These are phyloP conservation scores for Rhyacophila evoluta DNA, from an alignment of 2,888 invertebrate species.

Conservation along the genomic window DNA sequence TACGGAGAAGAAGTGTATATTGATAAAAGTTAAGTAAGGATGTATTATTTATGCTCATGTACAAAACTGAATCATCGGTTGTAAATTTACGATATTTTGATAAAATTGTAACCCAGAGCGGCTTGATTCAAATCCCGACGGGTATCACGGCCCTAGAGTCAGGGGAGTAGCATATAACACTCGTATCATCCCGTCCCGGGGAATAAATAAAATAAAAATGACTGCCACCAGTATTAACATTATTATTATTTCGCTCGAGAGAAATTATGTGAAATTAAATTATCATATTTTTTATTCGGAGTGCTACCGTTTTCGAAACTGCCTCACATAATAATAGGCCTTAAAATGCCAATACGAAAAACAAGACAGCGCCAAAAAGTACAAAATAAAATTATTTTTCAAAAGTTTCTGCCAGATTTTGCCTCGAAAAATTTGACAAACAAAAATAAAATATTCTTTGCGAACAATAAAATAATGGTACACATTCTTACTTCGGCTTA, in stretches of 20 bases:
- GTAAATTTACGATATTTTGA: too few relatives aligned
- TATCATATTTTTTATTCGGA: slow-evolving; percentile 52
- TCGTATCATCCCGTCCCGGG: neutral
- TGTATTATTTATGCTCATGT: too few relatives aligned
- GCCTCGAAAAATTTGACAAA: too few relatives aligned
- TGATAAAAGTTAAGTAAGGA: too few relatives aligned
- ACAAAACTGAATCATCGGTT: too few relatives aligned
- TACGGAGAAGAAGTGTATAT: too few relatives aligned
- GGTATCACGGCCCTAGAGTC: neutral
- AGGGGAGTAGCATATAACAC: neutral
- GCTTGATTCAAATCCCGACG: neutral
- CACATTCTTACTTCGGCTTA: too few relatives aligned
- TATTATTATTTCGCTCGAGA: slow-evolving; percentile 15
- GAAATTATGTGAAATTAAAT: slow-evolving; percentile 52
- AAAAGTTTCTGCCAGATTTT: too few relatives aligned
- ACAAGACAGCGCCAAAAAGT: neutral
- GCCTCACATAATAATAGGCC: slow-evolving; percentile 43
- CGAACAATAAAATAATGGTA: too few relatives aligned
- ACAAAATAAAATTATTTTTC: too few relatives aligned
- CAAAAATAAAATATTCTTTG: too few relatives aligned
- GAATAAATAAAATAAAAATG: slow-evolving; percentile 18
- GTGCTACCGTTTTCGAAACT: slow-evolving; percentile 50
- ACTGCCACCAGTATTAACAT: neutral
- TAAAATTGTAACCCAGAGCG: too few relatives aligned
- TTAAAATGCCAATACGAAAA: slow-evolving; percentile 39